phyloP scores from a whole-genome alignment of 2,797 vertebrate species.

The Enteromius trimaculatus region DNA sequence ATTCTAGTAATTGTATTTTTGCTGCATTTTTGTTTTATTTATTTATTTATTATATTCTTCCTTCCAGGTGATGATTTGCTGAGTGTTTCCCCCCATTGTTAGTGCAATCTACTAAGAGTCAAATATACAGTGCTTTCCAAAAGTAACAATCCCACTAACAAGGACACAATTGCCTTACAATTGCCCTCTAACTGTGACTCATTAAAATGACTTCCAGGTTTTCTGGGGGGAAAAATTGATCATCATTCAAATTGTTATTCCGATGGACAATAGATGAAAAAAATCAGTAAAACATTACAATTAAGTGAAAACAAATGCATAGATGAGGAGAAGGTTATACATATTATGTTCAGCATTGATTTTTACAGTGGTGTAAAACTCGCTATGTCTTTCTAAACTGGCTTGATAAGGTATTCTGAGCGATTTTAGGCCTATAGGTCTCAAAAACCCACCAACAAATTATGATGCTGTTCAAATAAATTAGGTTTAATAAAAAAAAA shows the following conservation, averaged over 20 bases:
- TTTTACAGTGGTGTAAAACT: not conserved
- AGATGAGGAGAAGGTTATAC: not conserved
- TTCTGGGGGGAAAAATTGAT: not conserved
- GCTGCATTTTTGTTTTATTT: not conserved
- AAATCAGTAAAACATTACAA: not conserved
- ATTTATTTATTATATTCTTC: not conserved
- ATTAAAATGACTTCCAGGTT: not conserved
- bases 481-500: not conserved
- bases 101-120: not conserved
- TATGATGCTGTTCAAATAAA: not conserved
- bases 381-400: no score
- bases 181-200: constrained; percentile 1
- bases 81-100: constrained; percentile 14
- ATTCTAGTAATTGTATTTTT: not conserved
- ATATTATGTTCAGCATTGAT: not conserved
- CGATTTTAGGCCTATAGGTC: no score
- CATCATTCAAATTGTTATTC: not conserved
- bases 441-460: not conserved
- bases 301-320: not conserved
- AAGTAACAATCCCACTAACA: constrained; percentile 11
- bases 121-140: constrained; percentile 23
- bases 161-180: not conserved
- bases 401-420: no score
- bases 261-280: not conserved
- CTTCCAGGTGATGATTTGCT: not conserved